Evolutionary conservation across 2,113 vertebrate species (phyloP).

Genomic region (Lipophrys pholis): DNA sequence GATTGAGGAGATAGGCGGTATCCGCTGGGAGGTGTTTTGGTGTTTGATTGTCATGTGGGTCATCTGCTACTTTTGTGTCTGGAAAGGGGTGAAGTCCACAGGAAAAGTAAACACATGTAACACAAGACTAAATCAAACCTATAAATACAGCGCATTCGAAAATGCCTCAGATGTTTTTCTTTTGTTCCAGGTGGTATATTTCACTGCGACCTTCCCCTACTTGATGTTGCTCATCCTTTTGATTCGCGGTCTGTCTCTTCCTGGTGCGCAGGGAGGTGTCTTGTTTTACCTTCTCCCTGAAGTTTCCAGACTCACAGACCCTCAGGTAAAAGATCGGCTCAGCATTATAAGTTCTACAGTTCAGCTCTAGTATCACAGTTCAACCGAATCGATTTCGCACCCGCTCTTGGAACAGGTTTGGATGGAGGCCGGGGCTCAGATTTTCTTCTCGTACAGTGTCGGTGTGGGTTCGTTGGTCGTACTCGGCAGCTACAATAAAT

Average conservation of each 20-base stretch:
- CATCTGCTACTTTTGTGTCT: conserved; percentile 94
- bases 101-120: conserved; percentile 88
- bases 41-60: conserved; percentile 90
- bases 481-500: conserved; percentile 80
- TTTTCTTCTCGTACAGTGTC: conserved; percentile 82
- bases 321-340: conserved; percentile 64
- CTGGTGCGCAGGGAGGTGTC: conserved; percentile 80
- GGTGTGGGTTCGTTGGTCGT: conserved; percentile 68
- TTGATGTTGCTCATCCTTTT: conserved; percentile 80
- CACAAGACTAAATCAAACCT: not conserved
- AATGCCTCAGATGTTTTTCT: not conserved
- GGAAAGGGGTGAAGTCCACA: conserved; percentile 95
- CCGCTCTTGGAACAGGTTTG: conserved; percentile 74
- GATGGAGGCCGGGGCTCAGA: conserved; percentile 83
- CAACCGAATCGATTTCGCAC: no score
- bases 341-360: not conserved
- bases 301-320: conserved; percentile 69
- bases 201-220: conserved; percentile 85
- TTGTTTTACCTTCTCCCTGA: conserved; percentile 82
- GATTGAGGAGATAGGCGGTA: conserved; percentile 88
- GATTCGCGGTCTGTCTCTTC: conserved; percentile 81
- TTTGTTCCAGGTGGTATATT: conserved; percentile 81
- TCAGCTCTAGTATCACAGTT: no score
- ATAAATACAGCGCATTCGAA: not conserved
- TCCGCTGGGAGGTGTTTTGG: conserved; percentile 90